These are phyloP conservation scores for Melieria picta DNA, from an alignment of 2,888 invertebrate species.

Conservation along the genomic window DNA sequence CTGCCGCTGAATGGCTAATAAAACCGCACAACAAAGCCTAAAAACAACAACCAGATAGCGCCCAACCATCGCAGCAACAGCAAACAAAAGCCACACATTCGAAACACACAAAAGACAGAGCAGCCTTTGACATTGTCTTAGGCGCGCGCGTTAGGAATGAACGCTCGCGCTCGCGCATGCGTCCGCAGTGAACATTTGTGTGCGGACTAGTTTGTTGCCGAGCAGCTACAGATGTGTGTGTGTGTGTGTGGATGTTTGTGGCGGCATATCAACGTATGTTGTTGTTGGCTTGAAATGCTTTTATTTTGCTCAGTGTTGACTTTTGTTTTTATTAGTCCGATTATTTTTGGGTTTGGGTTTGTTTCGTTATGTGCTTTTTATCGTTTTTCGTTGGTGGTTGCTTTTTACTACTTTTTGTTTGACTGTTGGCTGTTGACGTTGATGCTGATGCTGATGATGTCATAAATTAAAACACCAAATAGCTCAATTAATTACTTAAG, in stretches of 20 bases:
- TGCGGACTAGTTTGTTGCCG: too few relatives aligned
- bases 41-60: neutral
- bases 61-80: neutral
- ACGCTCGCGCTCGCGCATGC: neutral
- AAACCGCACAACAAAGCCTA: neutral
- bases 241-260: neutral
- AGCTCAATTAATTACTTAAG: constrained; percentile 47
- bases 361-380: constrained; percentile 9
- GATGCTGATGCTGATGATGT: constrained; percentile 26
- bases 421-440: too few relatives aligned
- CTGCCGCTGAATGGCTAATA: neutral
- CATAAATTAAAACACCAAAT: constrained; percentile 46
- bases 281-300: neutral
- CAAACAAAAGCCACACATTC: neutral
- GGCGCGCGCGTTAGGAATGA: constrained; percentile 6
- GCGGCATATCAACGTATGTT: neutral
- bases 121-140: constrained; percentile 22
- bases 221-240: too few relatives aligned
- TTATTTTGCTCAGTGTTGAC: constrained; percentile 2
- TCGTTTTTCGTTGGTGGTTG: neutral
- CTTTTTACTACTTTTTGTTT: constrained; percentile 11
- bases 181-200: too few relatives aligned
- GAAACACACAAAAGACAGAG: neutral
- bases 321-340: constrained; percentile 1
- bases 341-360: neutral